phyloP scores from a whole-genome alignment of 2,797 vertebrate genomes.

The Neosilurus mollespiculum region DNA sequence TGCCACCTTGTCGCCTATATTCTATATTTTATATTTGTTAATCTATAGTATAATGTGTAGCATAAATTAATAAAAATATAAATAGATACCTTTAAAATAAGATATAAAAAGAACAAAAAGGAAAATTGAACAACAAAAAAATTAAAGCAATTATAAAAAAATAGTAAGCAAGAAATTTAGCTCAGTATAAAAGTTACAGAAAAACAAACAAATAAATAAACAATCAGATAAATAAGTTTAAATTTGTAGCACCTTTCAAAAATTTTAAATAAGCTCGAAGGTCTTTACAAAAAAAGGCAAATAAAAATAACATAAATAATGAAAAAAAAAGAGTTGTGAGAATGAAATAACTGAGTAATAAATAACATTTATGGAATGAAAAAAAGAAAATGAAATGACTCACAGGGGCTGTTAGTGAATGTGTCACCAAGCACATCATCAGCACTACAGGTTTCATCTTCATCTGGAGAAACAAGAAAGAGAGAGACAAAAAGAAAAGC shows the following conservation, averaged over 20 bases:
- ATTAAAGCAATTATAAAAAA: background rate
- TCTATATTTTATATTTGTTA: no score
- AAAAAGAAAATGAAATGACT: conserved; percentile 50
- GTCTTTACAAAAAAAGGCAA: background rate
- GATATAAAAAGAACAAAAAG: background rate
- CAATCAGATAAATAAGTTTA: background rate
- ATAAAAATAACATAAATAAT: background rate
- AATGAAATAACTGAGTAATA: background rate
- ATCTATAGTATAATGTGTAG: no score
- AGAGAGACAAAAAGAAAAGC: no score
- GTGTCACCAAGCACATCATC: conserved; percentile 62
- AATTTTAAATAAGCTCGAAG: no score
- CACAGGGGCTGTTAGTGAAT: conserved; percentile 68
- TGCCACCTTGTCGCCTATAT: no score
- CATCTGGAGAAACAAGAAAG: conserved; percentile 31
- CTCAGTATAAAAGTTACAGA: background rate
- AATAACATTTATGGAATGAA: background rate
- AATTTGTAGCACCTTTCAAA: no score
- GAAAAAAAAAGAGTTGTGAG: background rate
- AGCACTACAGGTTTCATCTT: conserved; percentile 66
- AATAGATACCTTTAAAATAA: no score
- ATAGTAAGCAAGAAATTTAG: background rate
- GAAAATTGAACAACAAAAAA: background rate
- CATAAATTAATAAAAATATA: no score
- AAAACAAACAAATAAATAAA: background rate